Conservation (phyloP, 2,797 vertebrate genomes). For the Anomalospiza imberbis region DNA sequence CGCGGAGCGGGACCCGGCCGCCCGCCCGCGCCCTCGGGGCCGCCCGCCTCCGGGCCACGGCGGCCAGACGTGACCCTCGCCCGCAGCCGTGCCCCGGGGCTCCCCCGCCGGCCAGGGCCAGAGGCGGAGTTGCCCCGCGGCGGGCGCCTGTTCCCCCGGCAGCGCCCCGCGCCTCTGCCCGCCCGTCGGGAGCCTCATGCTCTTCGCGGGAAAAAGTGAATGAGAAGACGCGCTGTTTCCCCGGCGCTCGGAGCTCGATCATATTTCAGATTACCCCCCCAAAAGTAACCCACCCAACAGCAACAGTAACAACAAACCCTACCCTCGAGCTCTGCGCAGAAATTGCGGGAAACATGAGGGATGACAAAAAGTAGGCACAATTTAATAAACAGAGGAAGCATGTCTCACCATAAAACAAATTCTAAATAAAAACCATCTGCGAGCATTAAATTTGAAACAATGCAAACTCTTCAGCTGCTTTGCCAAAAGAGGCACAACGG, state of each 20-base stretch:
- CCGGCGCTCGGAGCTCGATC: background rate
- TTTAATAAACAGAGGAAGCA: slow-evolving; percentile 32
- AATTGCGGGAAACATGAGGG: background rate
- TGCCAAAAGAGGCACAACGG: slow-evolving; percentile 5
- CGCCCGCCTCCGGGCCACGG: background rate
- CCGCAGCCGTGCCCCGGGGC: background rate
- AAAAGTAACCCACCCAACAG: background rate
- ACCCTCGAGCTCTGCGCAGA: background rate
- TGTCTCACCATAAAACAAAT: slow-evolving; percentile 34
- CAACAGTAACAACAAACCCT: background rate
- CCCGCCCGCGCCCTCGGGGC: background rate
- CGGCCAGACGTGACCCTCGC: background rate
- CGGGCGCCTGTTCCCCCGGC: background rate
- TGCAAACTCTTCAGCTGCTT: background rate
- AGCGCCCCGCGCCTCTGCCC: background rate
- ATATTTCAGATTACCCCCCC: background rate
- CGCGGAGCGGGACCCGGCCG: no score
- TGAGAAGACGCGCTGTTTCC: background rate
- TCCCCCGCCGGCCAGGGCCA: background rate
- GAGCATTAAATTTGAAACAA: slow-evolving; percentile 4
- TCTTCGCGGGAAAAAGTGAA: background rate
- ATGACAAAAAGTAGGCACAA: slow-evolving; percentile 5
- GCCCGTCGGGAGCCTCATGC: background rate
- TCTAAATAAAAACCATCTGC: slow-evolving; percentile 39
- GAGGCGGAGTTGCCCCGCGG: background rate